Conservation (phyloP, 2,888 invertebrate genomes). For the Hirtodrosophila histrioides region DNA sequence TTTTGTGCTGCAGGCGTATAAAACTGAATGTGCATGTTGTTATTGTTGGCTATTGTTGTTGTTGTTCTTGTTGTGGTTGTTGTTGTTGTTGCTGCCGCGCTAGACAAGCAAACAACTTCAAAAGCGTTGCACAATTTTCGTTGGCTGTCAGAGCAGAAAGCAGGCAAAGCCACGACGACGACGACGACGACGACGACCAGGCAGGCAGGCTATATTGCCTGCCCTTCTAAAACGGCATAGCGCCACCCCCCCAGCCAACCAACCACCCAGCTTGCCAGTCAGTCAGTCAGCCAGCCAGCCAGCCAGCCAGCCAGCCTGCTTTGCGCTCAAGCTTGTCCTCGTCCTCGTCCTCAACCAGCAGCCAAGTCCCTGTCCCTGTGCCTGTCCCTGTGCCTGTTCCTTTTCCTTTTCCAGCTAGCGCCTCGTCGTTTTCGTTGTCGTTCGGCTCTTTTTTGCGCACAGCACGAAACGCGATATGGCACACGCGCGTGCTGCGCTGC, state of each 20-base stretch:
- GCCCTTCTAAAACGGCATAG: slow-evolving; percentile 2
- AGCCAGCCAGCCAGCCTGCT: slow-evolving; percentile 1
- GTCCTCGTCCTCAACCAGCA: slow-evolving; percentile 35
- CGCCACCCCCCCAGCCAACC: background rate
- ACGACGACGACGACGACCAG: slow-evolving; percentile 16
- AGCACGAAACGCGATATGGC: slow-evolving; percentile 74
- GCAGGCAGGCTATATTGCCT: slow-evolving; percentile 53
- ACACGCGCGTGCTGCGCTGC: slow-evolving; percentile 66
- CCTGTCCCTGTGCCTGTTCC: slow-evolving; percentile 14
- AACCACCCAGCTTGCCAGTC: no score
- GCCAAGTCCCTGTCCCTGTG: slow-evolving; percentile 31
- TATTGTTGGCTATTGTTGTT: slow-evolving; percentile 3
- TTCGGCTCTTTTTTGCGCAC: slow-evolving; percentile 77
- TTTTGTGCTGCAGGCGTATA: slow-evolving; percentile 39
- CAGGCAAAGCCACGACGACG: slow-evolving; percentile 27
- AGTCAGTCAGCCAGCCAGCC: no score
- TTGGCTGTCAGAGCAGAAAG: slow-evolving; percentile 29
- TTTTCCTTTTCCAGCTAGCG: slow-evolving; percentile 24
- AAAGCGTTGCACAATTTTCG: slow-evolving; percentile 73
- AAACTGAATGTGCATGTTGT: slow-evolving; percentile 13
- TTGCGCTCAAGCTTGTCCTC: slow-evolving; percentile 34
- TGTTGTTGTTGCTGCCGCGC: slow-evolving; percentile 16
- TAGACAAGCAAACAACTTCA: slow-evolving; percentile 63
- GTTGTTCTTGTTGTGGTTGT: slow-evolving; percentile 2
- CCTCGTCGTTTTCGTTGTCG: slow-evolving; percentile 46